Base-by-base conservation (phyloP, 2,888 invertebrate genomes). In the Amiota mariae region DNA sequence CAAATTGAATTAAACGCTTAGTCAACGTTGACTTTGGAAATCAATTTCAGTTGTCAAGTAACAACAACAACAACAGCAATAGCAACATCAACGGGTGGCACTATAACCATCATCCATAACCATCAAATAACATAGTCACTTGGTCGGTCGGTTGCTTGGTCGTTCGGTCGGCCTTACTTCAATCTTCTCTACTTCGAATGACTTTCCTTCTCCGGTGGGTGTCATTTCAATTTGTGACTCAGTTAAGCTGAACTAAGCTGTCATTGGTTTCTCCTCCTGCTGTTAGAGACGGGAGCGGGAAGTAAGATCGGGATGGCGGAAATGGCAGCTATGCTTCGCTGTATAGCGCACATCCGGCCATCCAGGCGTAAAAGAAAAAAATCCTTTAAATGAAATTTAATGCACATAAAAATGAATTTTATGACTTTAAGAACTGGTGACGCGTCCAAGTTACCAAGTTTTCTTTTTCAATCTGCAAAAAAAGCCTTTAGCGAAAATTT, bases 1-100 rank as follows among this genome's bases (percentile, higher is more conserved):
- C 59, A 59, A 72, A 72, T 72, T 72, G 72, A 72, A 72, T 72
- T 72, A 72, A 72, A 72, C 51, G 72, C 72, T 72, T 68, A 67
- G 67, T 46, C 71, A 24, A 54, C 67, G 54, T 10, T 47, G 63
- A 71, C 49, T 72, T 64, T 72, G n/a, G 51, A 59, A 56, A 70
- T 70, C 70, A 70, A 70, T 70, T 70, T 70, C 57, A 68, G 46
- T 46, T 46, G 64, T 15, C 36, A 36, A 70, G 54, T 36, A 64
- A 64, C 24, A 36, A 13, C 59, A 51, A 51, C n/a, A n/a, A 12
- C 54, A 51, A 51, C 54, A 51, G 10, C n/a, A n/a, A 12, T 12
- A 51, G 10, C 54, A 51, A 51, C 12, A 51, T n/a, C n/a, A 51
- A 51, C 54, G 54, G 13, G 36, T 36, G 36, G n/a, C 54, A 8